Conservation (phyloP, 2,113 vertebrate species). For the Lamprotornis superbus region DNA sequence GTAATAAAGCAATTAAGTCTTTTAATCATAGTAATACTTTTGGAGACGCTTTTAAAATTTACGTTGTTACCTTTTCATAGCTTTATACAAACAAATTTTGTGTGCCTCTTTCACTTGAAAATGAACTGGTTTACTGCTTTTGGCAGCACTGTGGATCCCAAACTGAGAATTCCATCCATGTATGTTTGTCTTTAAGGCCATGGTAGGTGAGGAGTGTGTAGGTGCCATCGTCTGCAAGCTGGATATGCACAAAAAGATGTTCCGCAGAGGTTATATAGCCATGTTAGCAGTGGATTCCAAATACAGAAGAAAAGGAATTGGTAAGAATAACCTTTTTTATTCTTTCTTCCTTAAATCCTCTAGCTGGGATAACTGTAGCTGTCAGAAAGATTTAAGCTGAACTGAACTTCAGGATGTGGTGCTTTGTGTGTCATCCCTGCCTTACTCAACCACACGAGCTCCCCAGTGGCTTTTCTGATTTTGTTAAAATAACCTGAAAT, state of each 20-base stretch:
- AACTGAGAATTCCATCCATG: constrained; percentile 65
- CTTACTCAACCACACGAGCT: neutral
- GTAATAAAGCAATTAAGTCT: neutral
- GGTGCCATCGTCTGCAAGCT: constrained; percentile 99
- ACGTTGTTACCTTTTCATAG: neutral
- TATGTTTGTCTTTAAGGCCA: constrained; percentile 88
- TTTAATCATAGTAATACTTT: neutral
- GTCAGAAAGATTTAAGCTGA: neutral
- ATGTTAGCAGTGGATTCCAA: constrained; percentile 99
- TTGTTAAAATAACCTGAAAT: neutral
- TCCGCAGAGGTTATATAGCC: constrained; percentile 98
- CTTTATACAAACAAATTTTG: neutral
- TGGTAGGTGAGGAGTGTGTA: constrained; percentile 98
- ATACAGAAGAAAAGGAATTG: constrained; percentile 99
- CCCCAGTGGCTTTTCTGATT: neutral
- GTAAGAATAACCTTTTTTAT: constrained; percentile 78
- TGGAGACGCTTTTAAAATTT: neutral
- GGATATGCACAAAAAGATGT: constrained; percentile 99
- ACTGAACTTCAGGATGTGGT: neutral
- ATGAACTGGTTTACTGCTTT: constrained; percentile 22
- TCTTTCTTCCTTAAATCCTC: neutral
- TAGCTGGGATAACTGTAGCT: constrained; percentile 20
- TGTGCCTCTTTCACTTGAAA: neutral
- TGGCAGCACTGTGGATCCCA: neutral
- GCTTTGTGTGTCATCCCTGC: neutral